Evolutionary conservation across 2,113 vertebrate genomes (phyloP).

Genomic region (Sciurus niger): DNA sequence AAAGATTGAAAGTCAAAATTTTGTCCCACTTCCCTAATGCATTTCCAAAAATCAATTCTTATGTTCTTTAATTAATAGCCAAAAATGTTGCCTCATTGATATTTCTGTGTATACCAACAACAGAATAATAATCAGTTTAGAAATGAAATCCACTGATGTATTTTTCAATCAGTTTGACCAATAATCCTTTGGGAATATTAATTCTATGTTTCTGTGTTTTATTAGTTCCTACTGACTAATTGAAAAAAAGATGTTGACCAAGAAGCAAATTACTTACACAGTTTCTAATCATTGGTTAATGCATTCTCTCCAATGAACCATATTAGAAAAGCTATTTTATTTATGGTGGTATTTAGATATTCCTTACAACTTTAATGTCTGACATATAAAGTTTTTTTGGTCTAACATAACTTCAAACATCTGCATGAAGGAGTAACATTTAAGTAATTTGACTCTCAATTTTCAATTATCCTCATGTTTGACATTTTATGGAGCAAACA

Average conservation of each 20-base stretch:
- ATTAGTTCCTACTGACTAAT: background rate
- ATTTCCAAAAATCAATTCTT: slow-evolving; percentile 16
- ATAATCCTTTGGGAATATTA: background rate
- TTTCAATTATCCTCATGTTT: slow-evolving; percentile 70
- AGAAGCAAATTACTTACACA: background rate
- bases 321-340: slow-evolving; percentile 56
- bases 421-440: slow-evolving; percentile 73
- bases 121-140: background rate
- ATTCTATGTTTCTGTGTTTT: background rate
- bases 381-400: slow-evolving; percentile 29
- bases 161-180: background rate
- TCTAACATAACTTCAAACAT: slow-evolving; percentile 50
- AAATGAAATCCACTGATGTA: background rate
- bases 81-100: background rate
- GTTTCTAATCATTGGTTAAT: slow-evolving; percentile 14
- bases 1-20: slow-evolving; percentile 34
- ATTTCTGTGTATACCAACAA: background rate
- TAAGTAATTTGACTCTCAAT: slow-evolving; percentile 55
- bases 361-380: slow-evolving; percentile 36
- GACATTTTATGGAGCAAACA: slow-evolving; percentile 55
- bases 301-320: background rate
- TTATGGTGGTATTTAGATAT: slow-evolving; percentile 46
- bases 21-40: background rate
- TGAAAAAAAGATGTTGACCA: background rate
- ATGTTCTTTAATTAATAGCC: background rate